Conservation (phyloP, 2,888 invertebrate species). For the Hyles lineata region DNA sequence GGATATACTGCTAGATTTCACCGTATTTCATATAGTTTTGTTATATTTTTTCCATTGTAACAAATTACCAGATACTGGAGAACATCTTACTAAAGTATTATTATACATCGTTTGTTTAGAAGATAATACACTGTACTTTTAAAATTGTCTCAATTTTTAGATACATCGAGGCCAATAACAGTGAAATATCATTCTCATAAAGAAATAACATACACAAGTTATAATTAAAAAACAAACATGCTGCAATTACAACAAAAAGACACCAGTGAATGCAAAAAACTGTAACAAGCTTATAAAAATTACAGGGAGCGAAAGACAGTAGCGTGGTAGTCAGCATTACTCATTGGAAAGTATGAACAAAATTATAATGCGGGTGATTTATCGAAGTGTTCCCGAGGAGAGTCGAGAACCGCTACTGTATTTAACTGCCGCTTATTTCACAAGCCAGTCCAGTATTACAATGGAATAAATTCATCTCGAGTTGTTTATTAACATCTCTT, state of each 20-base stretch:
- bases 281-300: conserved; percentile 8
- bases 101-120: too few species aligned
- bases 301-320: conserved; percentile 46
- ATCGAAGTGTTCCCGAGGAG: conserved; percentile 36
- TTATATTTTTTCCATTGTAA: too few species aligned
- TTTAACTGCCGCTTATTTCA: conserved; percentile 70
- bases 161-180: too few species aligned
- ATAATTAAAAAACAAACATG: not conserved
- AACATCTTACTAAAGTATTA: too few species aligned
- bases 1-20: not conserved
- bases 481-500: conserved; percentile 51
- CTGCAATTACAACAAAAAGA: not conserved
- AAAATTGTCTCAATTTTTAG: too few species aligned
- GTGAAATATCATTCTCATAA: not conserved
- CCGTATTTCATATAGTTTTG: not conserved
- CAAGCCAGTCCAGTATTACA: conserved; percentile 61
- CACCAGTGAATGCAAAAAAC: not conserved
- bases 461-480: conserved; percentile 68
- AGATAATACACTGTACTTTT: too few species aligned
- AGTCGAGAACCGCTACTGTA: conserved; percentile 65
- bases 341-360: conserved; percentile 74
- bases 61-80: too few species aligned
- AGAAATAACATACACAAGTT: not conserved
- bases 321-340: conserved; percentile 74
- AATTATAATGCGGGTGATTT: conserved; percentile 73